Base-by-base conservation (phyloP, 2,888 invertebrate genomes). In the Microplitis manilae region DNA sequence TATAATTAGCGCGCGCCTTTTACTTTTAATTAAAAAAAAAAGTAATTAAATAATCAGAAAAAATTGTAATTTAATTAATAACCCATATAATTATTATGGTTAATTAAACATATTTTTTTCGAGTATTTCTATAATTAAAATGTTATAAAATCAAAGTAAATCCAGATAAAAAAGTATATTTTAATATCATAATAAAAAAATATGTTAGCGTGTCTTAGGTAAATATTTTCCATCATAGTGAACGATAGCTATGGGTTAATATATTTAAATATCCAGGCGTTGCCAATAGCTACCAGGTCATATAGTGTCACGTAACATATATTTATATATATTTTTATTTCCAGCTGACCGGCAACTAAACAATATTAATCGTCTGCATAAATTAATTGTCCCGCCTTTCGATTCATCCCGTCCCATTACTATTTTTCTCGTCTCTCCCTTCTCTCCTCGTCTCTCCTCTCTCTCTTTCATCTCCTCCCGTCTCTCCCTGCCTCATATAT, bases 271-370 rank as follows among this genome's bases (percentile, higher is more conserved):
- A 30, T 13, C 50, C 50, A 50, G 50, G 50, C 50, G 50, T 50
- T 50, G 50, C 50, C 50, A 13, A 30, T 50, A 13, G 50, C 1
- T 50, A 50, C 50, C 50, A 50, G 50, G 50, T 50, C 50, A 50
- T 50, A 13, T 50, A 50, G 50, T 5, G 50, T 50, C 50, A 50
- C 50, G 50, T 50, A 50, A 50, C 50, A 50, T 50, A 50, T 50
- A 50, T 50, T 50, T 50, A 50, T 50, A 13, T 50, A 50, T 50
- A 50, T 13, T 50, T 50, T 50, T 50, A 13, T 13, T 50, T 65
- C 65, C 65, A 65, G 5, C 7, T 65, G 65, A 65, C 65, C 65
- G 65, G 38, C 65, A 30, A 65, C 30, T 13, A 50, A 50, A 50
- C 50, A 50, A 13, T 2, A 50, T 50, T 50, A 50, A 13, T 50